Base-by-base conservation (phyloP, 2,888 invertebrate species). In the Eristalis arbustorum region DNA sequence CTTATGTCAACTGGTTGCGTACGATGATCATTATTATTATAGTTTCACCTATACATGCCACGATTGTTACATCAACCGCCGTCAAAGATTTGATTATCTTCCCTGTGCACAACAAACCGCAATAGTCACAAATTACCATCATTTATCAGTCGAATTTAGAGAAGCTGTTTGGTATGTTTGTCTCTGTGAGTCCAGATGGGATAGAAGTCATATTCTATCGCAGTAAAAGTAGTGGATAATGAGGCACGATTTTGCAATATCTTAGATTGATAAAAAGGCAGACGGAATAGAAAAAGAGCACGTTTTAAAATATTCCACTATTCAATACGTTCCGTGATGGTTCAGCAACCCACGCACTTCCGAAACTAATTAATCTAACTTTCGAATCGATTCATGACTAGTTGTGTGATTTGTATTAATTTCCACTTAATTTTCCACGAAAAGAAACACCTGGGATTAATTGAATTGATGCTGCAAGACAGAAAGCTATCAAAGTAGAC, bases 401-500 rank as follows among this genome's bases (percentile, higher is more conserved):
- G 69, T 76, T 6, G 31, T 68, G 81, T 62, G 68, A 68, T 5
- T 49, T 37, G 76, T 81, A 72, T 72, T 68, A 84, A 84, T 81
- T 81, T 64, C 81, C 81, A 59, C 59, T 76, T 73, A n/a, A n/a
- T n/a, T n/a, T n/a, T n/a, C n/a, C n/a, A 25, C 67, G 72, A 76
- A 68, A 42, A 34, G 72, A 73, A 84, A 81, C 84, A 84, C 81
- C 84, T 84, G 72, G 37, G 84, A 62, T 42, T 81, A 76, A 84
- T 84, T 76, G 76, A 68, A 75, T 75, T 75, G 67, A 42, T 75
- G 64, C 74, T 75, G 31, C 22, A 23, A 40, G 63, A 34, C 37
- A 31, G 22, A 18, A 18, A 18, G 11, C 4, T 34, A 23, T 23
- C n/a, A 40, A 25, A 37, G 31, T 42, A 31, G 31, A 31, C 6